These are phyloP conservation scores for Ypsolopha scabrella DNA, from an alignment of 2,888 invertebrate genomes.

Conservation along the genomic window DNA sequence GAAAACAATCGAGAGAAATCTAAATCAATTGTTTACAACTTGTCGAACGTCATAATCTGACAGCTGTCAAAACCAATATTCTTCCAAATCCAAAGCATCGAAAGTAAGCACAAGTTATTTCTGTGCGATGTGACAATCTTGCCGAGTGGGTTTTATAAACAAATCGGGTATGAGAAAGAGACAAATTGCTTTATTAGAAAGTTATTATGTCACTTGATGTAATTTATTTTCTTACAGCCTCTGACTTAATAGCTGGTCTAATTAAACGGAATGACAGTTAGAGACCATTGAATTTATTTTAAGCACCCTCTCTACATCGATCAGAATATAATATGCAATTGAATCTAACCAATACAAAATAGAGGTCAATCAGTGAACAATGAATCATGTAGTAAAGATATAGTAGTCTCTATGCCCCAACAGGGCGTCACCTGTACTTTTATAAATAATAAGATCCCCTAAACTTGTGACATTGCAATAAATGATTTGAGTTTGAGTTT, in stretches of 20 bases:
- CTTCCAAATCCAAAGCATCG: slow-evolving; percentile 1
- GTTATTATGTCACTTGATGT: slow-evolving; percentile 2
- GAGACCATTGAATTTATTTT: too few relatives aligned
- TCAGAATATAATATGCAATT: too few relatives aligned
- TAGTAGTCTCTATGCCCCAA: too few relatives aligned
- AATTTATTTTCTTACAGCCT: neutral
- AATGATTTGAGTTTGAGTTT: too few relatives aligned
- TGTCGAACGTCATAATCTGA: slow-evolving; percentile 15
- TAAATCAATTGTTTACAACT: neutral
- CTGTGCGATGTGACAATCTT: neutral
- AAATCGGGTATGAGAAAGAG: neutral
- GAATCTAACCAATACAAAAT: too few relatives aligned
- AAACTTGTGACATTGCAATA: too few relatives aligned
- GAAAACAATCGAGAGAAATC: slow-evolving; percentile 1
- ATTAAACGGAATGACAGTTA: neutral
- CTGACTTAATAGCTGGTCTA: neutral
- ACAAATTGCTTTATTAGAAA: neutral
- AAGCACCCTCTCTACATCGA: too few relatives aligned
- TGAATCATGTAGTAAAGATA: too few relatives aligned
- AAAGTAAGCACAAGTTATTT: too few relatives aligned
- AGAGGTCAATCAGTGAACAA: too few relatives aligned
- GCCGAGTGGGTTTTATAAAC: neutral
- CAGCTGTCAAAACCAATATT: slow-evolving; percentile 19
- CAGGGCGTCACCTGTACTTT: too few relatives aligned
- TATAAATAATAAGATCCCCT: too few relatives aligned